Conservation (phyloP, 2,888 invertebrate genomes). For the Adelphocoris suturalis region DNA sequence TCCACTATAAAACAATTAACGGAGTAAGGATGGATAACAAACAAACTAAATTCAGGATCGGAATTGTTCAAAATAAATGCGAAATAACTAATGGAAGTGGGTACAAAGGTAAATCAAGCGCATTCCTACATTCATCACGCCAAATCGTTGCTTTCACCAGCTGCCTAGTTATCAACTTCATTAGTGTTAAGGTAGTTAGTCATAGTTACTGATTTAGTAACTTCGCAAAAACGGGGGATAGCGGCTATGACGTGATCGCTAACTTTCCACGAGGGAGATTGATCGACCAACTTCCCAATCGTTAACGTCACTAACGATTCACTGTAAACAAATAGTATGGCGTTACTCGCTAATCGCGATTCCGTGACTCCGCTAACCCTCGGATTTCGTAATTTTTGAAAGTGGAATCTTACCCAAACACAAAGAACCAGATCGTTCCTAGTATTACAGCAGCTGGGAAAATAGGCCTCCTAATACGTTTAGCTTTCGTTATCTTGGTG, state of each 20-base stretch:
- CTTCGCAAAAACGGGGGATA: constrained; percentile 3
- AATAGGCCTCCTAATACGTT: not conserved
- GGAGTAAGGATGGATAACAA: too few species aligned
- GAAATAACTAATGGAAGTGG: too few species aligned
- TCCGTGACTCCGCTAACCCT: not conserved
- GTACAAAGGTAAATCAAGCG: too few species aligned
- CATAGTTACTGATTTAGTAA: constrained; percentile 21
- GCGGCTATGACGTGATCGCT: not conserved
- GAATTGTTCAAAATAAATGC: too few species aligned
- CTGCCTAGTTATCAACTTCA: not conserved
- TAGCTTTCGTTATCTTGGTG: too few species aligned
- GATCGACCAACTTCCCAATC: constrained; percentile 14
- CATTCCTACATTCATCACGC: not conserved
- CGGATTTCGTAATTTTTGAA: not conserved
- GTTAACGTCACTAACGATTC: constrained; percentile 1
- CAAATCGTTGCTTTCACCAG: not conserved
- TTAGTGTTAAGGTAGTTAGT: not conserved
- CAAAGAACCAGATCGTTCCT: not conserved
- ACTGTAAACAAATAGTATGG: not conserved
- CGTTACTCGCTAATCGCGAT: not conserved
- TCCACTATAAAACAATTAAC: too few species aligned
- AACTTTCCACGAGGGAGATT: constrained; percentile 18
- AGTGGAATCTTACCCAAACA: not conserved
- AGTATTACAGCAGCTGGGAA: not conserved
- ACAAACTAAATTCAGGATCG: too few species aligned